Evolutionary conservation across 2,797 vertebrate genomes (phyloP).

Genomic region (Typhlichthys subterraneus): DNA sequence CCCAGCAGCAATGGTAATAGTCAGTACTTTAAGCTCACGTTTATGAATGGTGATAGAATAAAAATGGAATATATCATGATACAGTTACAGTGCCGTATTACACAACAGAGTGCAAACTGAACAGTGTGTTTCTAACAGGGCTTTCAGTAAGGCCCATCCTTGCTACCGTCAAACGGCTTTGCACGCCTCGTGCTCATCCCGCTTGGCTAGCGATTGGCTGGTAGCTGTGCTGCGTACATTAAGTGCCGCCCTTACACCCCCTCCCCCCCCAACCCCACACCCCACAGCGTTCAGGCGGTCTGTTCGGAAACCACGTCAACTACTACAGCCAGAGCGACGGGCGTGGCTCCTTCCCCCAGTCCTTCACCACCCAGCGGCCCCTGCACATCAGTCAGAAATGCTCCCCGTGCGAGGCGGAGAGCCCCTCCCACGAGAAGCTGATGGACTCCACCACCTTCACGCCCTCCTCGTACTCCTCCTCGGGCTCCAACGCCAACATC

Average conservation of each 20-base stretch:
- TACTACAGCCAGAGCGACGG: constrained; percentile 95
- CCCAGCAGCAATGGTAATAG: too few species aligned
- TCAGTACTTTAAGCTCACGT: too few species aligned
- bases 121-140: too few species aligned
- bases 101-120: too few species aligned
- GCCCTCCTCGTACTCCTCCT: constrained; percentile 95
- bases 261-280: background rate
- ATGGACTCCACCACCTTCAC: constrained; percentile 96
- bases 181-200: constrained; percentile 26
- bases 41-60: too few species aligned
- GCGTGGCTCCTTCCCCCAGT: constrained; percentile 90
- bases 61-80: too few species aligned
- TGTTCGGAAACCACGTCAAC: constrained; percentile 97
- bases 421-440: constrained; percentile 94
- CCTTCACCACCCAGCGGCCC: constrained; percentile 95
- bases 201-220: constrained; percentile 19
- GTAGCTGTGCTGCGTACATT: background rate
- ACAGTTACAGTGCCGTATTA: too few species aligned
- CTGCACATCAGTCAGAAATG: constrained; percentile 95
- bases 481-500: constrained; percentile 97
- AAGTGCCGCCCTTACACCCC: background rate
- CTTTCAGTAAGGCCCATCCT: background rate
- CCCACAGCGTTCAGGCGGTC: constrained; percentile 88
- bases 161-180: constrained; percentile 19
- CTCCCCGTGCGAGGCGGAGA: constrained; percentile 89